Evolutionary conservation across 2,113 vertebrate genomes (phyloP).

Genomic region (Acrocephalus arundinaceus): DNA sequence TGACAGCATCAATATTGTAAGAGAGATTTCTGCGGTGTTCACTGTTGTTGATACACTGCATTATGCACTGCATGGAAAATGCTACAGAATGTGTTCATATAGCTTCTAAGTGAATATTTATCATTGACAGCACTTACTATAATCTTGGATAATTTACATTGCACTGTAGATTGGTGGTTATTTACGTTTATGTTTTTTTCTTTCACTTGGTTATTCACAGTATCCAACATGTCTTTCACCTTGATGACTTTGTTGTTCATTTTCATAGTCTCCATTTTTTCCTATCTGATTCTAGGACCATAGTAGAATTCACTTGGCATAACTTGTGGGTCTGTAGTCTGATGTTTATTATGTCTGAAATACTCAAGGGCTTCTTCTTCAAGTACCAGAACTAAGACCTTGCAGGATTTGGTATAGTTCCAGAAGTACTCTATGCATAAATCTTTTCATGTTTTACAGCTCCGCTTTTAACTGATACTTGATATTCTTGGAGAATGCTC

Average conservation of each 20-base stretch:
- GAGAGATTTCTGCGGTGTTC: background rate
- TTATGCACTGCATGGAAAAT: background rate
- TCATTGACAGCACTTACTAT: background rate
- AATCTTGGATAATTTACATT: background rate
- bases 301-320: constrained; percentile 8
- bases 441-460: constrained; percentile 56
- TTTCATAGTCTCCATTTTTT: constrained; percentile 20
- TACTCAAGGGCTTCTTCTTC: constrained; percentile 11
- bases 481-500: constrained; percentile 46
- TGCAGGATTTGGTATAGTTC: constrained; percentile 13
- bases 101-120: background rate
- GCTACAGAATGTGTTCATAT: background rate
- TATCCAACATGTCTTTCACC: constrained; percentile 21
- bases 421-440: constrained; percentile 11
- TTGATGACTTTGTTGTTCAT: constrained; percentile 18
- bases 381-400: constrained; percentile 16
- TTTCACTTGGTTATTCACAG: constrained; percentile 8
- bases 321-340: background rate
- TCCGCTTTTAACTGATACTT: constrained; percentile 54
- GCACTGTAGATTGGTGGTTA: background rate
- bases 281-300: background rate
- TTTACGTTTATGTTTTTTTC: background rate
- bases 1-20: background rate
- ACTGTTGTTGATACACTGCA: background rate
- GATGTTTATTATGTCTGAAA: constrained; percentile 59